Percentiles rank a stretch among this genome's conserved stretches.
Conservation (phyloP, 2,797 vertebrate genomes). For the Loriculus beryllinus region DNA sequence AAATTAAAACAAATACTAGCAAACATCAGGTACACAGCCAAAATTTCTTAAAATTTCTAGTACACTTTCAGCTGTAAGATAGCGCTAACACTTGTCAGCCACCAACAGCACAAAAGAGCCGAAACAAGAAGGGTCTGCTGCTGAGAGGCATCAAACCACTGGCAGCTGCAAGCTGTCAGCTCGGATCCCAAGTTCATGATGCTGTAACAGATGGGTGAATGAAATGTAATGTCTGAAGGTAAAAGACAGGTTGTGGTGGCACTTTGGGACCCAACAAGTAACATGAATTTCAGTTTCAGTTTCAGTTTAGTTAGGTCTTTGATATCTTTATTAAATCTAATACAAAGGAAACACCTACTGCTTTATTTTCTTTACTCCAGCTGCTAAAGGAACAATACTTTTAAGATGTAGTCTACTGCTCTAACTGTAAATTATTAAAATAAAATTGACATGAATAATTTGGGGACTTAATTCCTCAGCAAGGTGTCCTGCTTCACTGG, state of each 20-base stretch:
- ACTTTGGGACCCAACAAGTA: not conserved
- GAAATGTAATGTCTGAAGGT: slow-evolving; percentile 46
- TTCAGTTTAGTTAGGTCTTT: not conserved
- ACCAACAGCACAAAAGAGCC: slow-evolving; percentile 10
- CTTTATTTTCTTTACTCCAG: not conserved
- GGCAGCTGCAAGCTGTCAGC: not conserved
- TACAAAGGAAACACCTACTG: not conserved
- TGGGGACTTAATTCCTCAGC: slow-evolving; percentile 24
- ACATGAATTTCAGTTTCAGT: slow-evolving; percentile 4
- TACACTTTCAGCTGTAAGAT: slow-evolving; percentile 10
- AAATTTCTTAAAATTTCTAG: slow-evolving; percentile 1
- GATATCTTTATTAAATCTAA: not conserved
- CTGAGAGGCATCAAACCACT: not conserved
- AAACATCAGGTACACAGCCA: slow-evolving; percentile 11
- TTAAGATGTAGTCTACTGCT: not conserved
- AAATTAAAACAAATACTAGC: slow-evolving; percentile 67
- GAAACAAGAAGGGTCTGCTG: slow-evolving; percentile 23
- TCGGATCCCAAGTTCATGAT: not conserved
- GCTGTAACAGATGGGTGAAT: slow-evolving; percentile 52
- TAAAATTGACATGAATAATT: not conserved
- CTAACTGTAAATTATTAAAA: not conserved
- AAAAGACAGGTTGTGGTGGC: slow-evolving; percentile 44
- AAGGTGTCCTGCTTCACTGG: not conserved
- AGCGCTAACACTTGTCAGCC: slow-evolving; percentile 1
- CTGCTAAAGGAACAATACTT: not conserved